Percentiles rank a stretch among this genome's conserved stretches.
Evolutionary conservation across 2,888 invertebrate species (phyloP).

Genomic region (Dasypogon diadema): DNA sequence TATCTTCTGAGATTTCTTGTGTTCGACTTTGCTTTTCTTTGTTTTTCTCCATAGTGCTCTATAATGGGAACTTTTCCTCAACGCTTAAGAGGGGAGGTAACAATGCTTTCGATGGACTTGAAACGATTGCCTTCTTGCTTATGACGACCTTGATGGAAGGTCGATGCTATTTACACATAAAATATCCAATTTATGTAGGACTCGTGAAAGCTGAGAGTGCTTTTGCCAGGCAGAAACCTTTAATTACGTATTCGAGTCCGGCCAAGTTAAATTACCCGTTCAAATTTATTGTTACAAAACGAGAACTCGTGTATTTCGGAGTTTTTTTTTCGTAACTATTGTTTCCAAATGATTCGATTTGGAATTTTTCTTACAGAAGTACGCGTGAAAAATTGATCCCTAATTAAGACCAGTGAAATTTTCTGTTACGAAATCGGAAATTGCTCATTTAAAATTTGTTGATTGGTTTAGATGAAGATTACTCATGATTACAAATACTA

Average conservation of each 20-base stretch:
- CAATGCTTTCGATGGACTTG: neutral
- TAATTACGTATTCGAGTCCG: neutral
- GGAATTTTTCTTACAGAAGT: neutral
- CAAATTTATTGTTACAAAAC: neutral
- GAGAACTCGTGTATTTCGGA: too few species aligned
- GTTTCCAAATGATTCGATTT: neutral
- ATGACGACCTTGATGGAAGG: slow-evolving; percentile 24
- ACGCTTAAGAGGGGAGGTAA: neutral
- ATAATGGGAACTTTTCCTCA: slow-evolving; percentile 8
- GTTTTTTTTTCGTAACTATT: neutral
- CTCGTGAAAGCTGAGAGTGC: slow-evolving; percentile 22
- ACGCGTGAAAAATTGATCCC: neutral
- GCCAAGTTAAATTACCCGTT: too few species aligned
- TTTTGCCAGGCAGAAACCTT: neutral
- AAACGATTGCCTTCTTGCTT: neutral
- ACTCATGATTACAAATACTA: too few species aligned
- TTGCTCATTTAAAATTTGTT: too few species aligned
- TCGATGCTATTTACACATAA: slow-evolving; percentile 1
- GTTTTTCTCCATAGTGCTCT: neutral
- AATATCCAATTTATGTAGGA: slow-evolving; percentile 8
- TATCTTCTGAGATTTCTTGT: slow-evolving; percentile 4
- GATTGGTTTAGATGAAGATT: too few species aligned
- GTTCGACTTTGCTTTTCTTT: neutral
- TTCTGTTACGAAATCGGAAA: neutral
- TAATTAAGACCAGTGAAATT: neutral